A percentile compares a stretch with the other conserved stretches of the same genome.
These are phyloP conservation scores for Ladona fulva DNA, from an alignment of 1,140 invertebrate genomes.

Conservation along the genomic window DNA sequence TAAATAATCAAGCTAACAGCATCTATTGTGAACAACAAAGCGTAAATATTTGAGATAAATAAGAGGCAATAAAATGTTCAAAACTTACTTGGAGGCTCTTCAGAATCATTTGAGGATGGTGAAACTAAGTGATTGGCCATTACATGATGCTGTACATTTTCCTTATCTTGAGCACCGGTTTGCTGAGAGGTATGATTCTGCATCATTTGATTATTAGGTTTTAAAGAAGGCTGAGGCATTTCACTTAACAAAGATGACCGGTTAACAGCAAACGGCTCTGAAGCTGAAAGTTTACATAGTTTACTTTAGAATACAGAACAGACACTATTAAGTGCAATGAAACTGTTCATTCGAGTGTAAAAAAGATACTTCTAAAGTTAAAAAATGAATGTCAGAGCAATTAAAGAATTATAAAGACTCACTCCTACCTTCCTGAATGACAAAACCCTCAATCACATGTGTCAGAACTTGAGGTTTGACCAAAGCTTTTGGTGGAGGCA, in stretches of 20 bases:
- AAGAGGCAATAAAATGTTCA: not conserved
- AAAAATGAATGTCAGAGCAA: not conserved
- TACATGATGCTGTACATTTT: not conserved
- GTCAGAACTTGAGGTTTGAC: constrained; percentile 93
- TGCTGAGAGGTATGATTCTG: constrained; percentile 12
- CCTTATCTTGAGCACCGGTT: not conserved
- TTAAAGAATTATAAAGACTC: not conserved
- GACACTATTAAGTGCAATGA: no score
- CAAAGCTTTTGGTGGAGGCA: constrained; percentile 68
- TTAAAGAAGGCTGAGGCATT: not conserved
- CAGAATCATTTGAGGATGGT: constrained; percentile 30
- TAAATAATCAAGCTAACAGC: no score
- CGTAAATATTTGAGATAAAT: no score
- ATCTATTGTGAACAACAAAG: no score
- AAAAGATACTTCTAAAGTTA: no score
- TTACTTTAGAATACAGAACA: constrained; percentile 18
- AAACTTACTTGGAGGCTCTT: constrained; percentile 63
- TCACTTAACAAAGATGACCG: constrained; percentile 30
- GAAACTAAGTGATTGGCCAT: not conserved
- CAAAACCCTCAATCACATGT: constrained; percentile 93
- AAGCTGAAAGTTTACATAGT: constrained; percentile 38
- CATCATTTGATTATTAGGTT: not conserved
- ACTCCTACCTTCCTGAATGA: constrained; percentile 77
- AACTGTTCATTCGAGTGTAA: constrained; percentile 34
- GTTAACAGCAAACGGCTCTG: constrained; percentile 81